A percentile compares a stretch with the other conserved stretches of the same genome.
Conservation (phyloP, 2,113 vertebrate species). For the Hiodon tergisus region DNA sequence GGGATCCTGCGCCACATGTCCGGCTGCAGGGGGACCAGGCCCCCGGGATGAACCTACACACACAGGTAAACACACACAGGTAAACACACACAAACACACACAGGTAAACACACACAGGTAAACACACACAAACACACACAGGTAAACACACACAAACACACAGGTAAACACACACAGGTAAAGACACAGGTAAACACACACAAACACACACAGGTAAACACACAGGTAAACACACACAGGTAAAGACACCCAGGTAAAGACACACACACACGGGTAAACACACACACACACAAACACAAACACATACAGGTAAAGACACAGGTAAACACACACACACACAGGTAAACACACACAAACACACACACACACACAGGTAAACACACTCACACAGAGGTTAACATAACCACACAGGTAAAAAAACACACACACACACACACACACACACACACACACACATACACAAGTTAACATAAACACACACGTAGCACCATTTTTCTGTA, state of each 20-base stretch:
- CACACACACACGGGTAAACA: no score
- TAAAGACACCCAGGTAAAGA: neutral
- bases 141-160: neutral
- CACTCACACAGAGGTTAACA: no score
- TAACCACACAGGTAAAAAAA: neutral
- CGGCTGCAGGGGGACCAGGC: conserved; percentile 84
- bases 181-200: neutral
- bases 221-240: neutral
- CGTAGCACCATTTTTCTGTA: no score
- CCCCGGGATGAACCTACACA: conserved; percentile 80
- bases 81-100: neutral
- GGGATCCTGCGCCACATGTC: conserved; percentile 80
- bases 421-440: neutral
- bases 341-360: neutral
- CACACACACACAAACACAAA: neutral
- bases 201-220: neutral
- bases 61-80: conserved; percentile 1
- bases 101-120: neutral
- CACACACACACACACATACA: neutral
- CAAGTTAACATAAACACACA: neutral
- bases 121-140: neutral
- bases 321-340: neutral
- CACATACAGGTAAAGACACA: neutral
- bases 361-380: neutral
- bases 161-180: neutral